Base-by-base conservation (phyloP, 2,888 invertebrate genomes). In the Drosophila pseudotakahashii region DNA sequence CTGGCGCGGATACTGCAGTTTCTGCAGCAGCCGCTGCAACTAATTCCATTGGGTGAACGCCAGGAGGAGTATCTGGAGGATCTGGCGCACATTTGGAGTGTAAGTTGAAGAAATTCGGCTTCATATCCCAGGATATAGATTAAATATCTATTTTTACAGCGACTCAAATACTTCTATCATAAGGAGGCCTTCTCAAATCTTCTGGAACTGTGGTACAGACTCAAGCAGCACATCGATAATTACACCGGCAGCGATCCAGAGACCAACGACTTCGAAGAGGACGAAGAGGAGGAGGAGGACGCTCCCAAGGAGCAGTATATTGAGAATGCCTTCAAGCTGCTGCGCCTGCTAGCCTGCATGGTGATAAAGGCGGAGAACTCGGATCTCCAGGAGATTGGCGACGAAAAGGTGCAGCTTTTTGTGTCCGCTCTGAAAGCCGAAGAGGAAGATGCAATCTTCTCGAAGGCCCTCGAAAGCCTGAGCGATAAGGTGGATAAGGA, bases 1-100 rank as follows among this genome's bases (percentile, higher is more conserved):
- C 73, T 92, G 9, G 81, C 88, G 36, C 81, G 88, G 37, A 91
- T 92, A 14, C 58, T 92, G 2, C 58, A 84, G 14, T 91, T 92
- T 0, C 75, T 92, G 16, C 89, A 90, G 44, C 84, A 90, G 52
- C 83, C 89, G 7, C 79, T 80, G 42, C 89, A 88, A 75, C 69
- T 92, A n/a, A 70, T 91, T 30, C 90, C 90, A 14, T 67, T 92
- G 37, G 87, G 88, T 2, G 85, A 87, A 39, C 85, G 89, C 11
- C 90, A 91, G 61, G 91, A 91, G 59, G 91, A 91, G 52, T 84
- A 90, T 19, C 76, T 92, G 2, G 92, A 92, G 45, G 91, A 90
- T 58, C 55, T 92, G 23, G 89, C 88, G 26, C 92, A 91, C 72
- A 82, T 91, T 16, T 81, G 85, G 58, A 82, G 77, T 68, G 90